phyloP scores from a whole-genome alignment of 2,888 invertebrate species.

The Pseudococcus jackbeardsleyi region DNA sequence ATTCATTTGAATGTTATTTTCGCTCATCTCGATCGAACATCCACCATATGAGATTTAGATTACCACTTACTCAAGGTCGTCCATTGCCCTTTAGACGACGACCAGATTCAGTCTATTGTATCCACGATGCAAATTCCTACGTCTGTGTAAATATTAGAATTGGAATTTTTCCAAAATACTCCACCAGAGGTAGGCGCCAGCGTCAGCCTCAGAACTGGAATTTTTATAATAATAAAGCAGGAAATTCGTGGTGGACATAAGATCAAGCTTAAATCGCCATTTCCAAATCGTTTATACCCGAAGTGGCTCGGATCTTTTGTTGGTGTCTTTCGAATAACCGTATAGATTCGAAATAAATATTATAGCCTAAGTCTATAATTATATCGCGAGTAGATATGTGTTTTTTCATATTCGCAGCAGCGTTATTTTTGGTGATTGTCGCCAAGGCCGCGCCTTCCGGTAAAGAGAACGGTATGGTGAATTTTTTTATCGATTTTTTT shows the following conservation, averaged over 20 bases:
- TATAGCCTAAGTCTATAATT: neutral
- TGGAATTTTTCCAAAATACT: slow-evolving; percentile 50
- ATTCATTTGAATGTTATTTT: slow-evolving; percentile 48
- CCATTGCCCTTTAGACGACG: slow-evolving; percentile 4
- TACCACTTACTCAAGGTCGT: slow-evolving; percentile 41
- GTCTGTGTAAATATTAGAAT: slow-evolving; percentile 48
- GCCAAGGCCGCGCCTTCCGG: neutral
- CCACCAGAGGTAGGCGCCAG: slow-evolving; percentile 31
- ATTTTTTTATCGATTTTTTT: slow-evolving; percentile 1
- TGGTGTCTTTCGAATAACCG: neutral
- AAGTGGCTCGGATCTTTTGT: neutral
- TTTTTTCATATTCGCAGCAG: neutral
- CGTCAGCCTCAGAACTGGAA: slow-evolving; percentile 26
- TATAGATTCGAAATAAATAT: neutral
- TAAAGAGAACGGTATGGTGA: neutral
- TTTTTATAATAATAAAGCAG: slow-evolving; percentile 29
- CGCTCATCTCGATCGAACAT: neutral
- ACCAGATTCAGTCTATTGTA: slow-evolving; percentile 28
- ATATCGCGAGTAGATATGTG: slow-evolving; percentile 32
- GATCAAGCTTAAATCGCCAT: slow-evolving; percentile 37
- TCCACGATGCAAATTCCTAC: slow-evolving; percentile 19
- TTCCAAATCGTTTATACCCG: slow-evolving; percentile 24
- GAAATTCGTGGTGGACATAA: slow-evolving; percentile 26
- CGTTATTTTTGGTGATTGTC: neutral
- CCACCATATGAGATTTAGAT: slow-evolving; percentile 5